These are phyloP conservation scores for Phodopus roborovskii DNA, from an alignment of 2,113 vertebrate species.

Conservation along the genomic window DNA sequence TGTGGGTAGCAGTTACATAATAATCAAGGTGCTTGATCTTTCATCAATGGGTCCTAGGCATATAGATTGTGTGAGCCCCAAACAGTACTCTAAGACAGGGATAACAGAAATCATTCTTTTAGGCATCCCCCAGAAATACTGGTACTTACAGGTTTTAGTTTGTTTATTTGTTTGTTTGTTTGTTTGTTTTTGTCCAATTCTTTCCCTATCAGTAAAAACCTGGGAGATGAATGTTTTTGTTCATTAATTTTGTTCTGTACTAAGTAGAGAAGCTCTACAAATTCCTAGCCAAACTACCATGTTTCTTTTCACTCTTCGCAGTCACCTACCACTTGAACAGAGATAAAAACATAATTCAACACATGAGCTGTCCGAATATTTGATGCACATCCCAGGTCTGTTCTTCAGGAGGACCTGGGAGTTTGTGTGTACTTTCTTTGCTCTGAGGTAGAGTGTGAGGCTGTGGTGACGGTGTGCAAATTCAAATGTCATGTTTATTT, in stretches of 20 bases:
- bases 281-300: neutral
- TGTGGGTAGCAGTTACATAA: neutral
- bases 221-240: neutral
- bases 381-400: neutral
- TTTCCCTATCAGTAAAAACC: neutral
- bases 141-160: neutral
- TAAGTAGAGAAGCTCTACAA: no score
- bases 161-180: no score
- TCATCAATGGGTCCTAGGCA: neutral
- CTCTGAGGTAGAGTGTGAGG: neutral
- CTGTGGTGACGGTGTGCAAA: neutral
- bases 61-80: no score
- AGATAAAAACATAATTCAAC: neutral
- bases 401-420: neutral
- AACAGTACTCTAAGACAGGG: neutral
- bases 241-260: neutral
- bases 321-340: neutral
- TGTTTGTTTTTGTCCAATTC: neutral
- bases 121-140: neutral
- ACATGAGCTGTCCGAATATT: neutral
- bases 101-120: neutral
- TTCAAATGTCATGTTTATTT: neutral
- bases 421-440: neutral
- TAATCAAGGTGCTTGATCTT: neutral
- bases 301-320: neutral